These are phyloP conservation scores for Drosophila asahinai DNA, from an alignment of 1,140 invertebrate genomes.

Conservation along the genomic window DNA sequence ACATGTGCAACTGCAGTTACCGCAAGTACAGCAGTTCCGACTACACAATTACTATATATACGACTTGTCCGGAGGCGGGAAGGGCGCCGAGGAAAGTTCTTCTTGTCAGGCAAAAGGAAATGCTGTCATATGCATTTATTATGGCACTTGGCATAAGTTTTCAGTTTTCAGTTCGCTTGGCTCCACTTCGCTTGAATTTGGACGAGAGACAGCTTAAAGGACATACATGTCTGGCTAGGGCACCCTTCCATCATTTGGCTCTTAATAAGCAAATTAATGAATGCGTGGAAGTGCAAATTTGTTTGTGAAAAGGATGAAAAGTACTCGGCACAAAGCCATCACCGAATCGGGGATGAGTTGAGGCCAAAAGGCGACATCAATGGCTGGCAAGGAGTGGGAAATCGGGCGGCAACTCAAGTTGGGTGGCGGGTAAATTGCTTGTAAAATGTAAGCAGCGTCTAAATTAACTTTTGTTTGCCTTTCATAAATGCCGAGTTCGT, in stretches of 20 bases:
- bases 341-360: constrained; percentile 9
- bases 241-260: constrained; percentile 3
- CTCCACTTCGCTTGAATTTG: constrained; percentile 31
- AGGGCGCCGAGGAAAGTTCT: constrained; percentile 38
- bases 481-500: constrained; percentile 64
- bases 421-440: constrained; percentile 73
- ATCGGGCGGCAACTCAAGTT: neutral
- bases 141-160: constrained; percentile 59
- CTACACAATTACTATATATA: constrained; percentile 43
- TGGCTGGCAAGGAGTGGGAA: constrained; percentile 4
- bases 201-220: constrained; percentile 12
- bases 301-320: constrained; percentile 72
- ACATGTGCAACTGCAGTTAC: constrained; percentile 58
- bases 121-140: constrained; percentile 75
- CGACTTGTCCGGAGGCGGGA: constrained; percentile 11
- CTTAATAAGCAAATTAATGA: constrained; percentile 77
- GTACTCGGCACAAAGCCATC: constrained; percentile 46
- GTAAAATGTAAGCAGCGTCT: constrained; percentile 81
- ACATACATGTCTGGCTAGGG: neutral
- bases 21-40: constrained; percentile 32
- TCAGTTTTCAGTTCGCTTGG: constrained; percentile 33
- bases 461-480: constrained; percentile 84
- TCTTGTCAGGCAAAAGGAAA: constrained; percentile 73
- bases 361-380: constrained; percentile 60
- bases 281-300: constrained; percentile 79